Conservation (phyloP, 2,888 invertebrate genomes). For the Chrysodeixis includens region DNA sequence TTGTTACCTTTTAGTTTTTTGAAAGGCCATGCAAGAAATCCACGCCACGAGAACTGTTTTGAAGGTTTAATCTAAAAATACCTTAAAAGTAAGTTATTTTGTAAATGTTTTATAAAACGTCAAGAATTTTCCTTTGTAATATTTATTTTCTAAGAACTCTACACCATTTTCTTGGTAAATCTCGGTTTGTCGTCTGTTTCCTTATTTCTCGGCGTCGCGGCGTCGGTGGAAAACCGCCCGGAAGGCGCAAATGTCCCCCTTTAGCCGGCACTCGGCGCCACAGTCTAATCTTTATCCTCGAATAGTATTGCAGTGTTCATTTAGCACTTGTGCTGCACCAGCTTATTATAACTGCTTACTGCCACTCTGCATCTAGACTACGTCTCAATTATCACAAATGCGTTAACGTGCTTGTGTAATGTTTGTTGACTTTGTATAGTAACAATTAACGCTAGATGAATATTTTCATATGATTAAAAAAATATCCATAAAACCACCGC, state of each 20-base stretch:
- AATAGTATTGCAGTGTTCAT: conserved; percentile 51
- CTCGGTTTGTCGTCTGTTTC: conserved; percentile 16
- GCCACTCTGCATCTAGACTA: conserved; percentile 23
- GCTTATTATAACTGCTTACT: conserved; percentile 42
- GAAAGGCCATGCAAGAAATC: neutral
- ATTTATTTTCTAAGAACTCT: conserved; percentile 10
- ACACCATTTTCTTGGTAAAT: conserved; percentile 9
- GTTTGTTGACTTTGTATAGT: neutral
- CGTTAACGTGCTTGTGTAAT: neutral
- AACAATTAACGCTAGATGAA: too few species aligned
- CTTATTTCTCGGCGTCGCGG: conserved; percentile 19
- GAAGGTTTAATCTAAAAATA: neutral
- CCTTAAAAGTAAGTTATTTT: neutral
- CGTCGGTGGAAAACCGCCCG: conserved; percentile 51
- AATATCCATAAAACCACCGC: too few species aligned
- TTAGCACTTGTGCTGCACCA: conserved; percentile 43
- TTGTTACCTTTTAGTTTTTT: neutral
- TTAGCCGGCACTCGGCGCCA: conserved; percentile 54
- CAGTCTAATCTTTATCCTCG: conserved; percentile 61
- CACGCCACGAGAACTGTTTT: neutral
- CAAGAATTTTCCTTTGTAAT: neutral
- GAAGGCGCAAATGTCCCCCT: conserved; percentile 53
- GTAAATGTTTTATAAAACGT: neutral
- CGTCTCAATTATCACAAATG: conserved; percentile 30
- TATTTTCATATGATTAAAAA: too few species aligned